These are phyloP conservation scores for Aplocera efformata DNA, from an alignment of 2,888 invertebrate species.

Conservation along the genomic window DNA sequence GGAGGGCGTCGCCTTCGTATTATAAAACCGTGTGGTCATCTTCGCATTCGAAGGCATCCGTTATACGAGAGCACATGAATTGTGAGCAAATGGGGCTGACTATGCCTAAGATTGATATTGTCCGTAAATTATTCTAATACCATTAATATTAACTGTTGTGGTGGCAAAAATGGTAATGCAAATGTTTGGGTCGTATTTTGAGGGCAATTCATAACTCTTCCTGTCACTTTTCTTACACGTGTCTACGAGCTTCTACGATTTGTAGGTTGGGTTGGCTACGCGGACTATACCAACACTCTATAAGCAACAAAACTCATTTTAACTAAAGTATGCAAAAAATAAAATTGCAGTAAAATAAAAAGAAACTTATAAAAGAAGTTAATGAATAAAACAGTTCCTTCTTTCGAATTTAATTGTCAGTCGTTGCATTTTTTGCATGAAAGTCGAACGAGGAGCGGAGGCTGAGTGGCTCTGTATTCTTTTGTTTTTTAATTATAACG, in stretches of 20 bases:
- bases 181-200: no score
- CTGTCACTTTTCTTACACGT: no score
- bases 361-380: constrained; percentile 15
- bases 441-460: constrained; percentile 67
- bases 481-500: constrained; percentile 81
- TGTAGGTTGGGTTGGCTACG: no score
- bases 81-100: constrained; percentile 63
- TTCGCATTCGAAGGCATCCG: constrained; percentile 77
- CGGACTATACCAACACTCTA: no score
- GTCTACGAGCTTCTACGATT: no score
- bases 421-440: constrained; percentile 70
- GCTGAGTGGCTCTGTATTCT: constrained; percentile 77
- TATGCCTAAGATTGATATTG: constrained; percentile 64
- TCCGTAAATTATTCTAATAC: neutral
- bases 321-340: no score
- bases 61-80: constrained; percentile 71
- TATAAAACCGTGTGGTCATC: constrained; percentile 82
- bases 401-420: constrained; percentile 53
- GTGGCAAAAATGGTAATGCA: no score
- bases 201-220: no score
- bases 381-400: constrained; percentile 27
- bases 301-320: no score
- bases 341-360: neutral
- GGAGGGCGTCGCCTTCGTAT: constrained; percentile 72
- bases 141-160: no score